These are phyloP conservation scores for Chelidonichthys spinosus DNA, from an alignment of 2,797 vertebrate species.

Conservation along the genomic window DNA sequence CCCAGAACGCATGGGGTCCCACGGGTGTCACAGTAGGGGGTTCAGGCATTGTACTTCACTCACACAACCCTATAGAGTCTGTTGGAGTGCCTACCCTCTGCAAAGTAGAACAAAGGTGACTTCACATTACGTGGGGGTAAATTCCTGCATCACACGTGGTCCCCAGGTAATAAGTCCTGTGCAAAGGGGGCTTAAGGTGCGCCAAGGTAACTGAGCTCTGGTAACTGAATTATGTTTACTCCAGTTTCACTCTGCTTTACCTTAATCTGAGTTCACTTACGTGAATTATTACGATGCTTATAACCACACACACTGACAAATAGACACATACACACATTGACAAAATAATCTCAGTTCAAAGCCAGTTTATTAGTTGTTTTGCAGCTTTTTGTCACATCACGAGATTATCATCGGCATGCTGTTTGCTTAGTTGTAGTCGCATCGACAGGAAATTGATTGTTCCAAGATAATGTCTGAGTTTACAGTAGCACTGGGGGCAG, in stretches of 20 bases:
- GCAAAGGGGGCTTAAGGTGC: constrained; percentile 30
- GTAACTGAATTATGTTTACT: constrained; percentile 31
- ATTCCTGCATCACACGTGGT: constrained; percentile 21
- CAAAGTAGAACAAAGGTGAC: constrained; percentile 44
- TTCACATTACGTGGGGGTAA: constrained; percentile 18
- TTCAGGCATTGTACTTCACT: constrained; percentile 10
- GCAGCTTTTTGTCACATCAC: background rate
- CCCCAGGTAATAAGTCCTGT: constrained; percentile 47
- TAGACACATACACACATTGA: background rate
- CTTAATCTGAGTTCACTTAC: constrained; percentile 4
- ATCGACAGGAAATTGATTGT: background rate
- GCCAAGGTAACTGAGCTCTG: constrained; percentile 21
- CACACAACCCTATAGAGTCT: constrained; percentile 1
- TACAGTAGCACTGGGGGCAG: too few relatives aligned
- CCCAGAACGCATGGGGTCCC: background rate
- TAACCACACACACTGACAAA: background rate
- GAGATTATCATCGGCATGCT: background rate
- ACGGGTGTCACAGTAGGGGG: constrained; percentile 12
- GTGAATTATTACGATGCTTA: constrained; percentile 6
- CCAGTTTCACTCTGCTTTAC: constrained; percentile 25
- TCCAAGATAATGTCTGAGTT: background rate
- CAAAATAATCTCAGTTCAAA: background rate
- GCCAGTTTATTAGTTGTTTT: background rate
- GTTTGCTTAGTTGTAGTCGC: background rate
- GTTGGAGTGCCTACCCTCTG: constrained; percentile 10